phyloP scores from a whole-genome alignment of 2,797 vertebrate species.

The Rhabdophis nuchalis region DNA sequence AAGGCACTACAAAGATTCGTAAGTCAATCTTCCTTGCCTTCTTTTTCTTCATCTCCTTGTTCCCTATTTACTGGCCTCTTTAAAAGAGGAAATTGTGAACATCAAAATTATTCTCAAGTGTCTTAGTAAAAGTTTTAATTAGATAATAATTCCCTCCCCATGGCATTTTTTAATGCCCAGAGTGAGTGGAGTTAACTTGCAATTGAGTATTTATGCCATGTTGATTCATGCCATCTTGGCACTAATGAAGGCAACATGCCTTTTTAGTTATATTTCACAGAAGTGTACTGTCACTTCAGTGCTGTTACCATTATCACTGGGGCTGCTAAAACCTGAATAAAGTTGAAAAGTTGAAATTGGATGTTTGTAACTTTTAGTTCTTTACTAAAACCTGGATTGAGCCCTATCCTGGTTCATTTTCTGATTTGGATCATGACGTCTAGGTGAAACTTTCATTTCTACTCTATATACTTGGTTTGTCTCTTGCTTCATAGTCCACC shows the following conservation, averaged over 20 bases:
- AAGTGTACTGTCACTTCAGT: not conserved
- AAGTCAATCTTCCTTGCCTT: constrained; percentile 31
- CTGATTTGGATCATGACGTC: not conserved
- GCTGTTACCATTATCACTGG: not conserved
- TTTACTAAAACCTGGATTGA: not conserved
- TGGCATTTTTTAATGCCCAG: constrained; percentile 32
- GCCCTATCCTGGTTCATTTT: not conserved
- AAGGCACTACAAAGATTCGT: constrained; percentile 45
- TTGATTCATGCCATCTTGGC: not conserved
- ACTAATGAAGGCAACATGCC: not conserved
- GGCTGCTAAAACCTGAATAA: not conserved
- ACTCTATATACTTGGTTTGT: not conserved
- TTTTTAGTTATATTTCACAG: not conserved
- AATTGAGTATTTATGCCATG: constrained; percentile 10
- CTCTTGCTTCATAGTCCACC: not conserved
- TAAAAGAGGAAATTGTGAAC: not conserved
- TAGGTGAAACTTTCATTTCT: not conserved
- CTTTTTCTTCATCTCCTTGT: constrained; percentile 39
- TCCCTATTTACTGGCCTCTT: not conserved
- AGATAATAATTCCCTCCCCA: constrained; percentile 10
- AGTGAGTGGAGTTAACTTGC: constrained; percentile 22
- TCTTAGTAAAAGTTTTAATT: constrained; percentile 21
- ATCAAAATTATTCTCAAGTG: not conserved
- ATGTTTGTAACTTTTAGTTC: not conserved
- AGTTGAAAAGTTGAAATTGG: not conserved